A percentile compares a stretch with the other conserved stretches of the same genome.
phyloP scores from a whole-genome alignment of 2,113 vertebrate species.

The Lophura nycthemera region DNA sequence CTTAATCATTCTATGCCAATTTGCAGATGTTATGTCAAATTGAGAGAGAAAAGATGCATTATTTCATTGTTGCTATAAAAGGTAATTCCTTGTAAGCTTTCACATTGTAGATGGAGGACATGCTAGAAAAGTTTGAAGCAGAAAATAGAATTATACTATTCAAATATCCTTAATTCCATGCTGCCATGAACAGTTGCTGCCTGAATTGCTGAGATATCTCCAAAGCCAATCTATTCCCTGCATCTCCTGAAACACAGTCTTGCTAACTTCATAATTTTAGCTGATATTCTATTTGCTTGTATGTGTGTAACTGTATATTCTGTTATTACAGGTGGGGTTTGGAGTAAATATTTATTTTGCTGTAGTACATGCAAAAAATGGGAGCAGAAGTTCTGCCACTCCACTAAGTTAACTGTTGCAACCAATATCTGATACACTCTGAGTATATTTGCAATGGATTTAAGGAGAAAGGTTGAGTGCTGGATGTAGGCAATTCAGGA shows the following conservation, averaged over 20 bases:
- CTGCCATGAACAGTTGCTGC: accelerated
- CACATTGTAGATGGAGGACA: neutral
- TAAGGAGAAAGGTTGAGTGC: neutral
- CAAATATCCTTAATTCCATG: neutral
- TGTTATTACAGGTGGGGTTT: neutral
- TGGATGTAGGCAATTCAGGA: neutral
- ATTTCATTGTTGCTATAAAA: neutral
- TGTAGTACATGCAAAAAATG: neutral
- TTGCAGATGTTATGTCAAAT: neutral
- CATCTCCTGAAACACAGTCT: neutral
- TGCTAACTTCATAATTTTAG: neutral
- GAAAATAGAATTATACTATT: slow-evolving; percentile 9
- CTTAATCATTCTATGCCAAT: neutral
- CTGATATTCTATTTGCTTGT: neutral
- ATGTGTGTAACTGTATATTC: neutral
- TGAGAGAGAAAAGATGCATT: neutral
- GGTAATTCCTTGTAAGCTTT: neutral
- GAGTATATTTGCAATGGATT: slow-evolving; percentile 16
- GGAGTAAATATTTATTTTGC: neutral
- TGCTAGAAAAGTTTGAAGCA: neutral
- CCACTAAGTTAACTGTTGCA: neutral
- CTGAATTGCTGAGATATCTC: neutral
- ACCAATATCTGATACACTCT: neutral
- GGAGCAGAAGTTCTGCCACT: neutral
- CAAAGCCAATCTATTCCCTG: neutral